These are phyloP conservation scores for Falco naumanni DNA, from an alignment of 2,797 vertebrate genomes.

Conservation along the genomic window DNA sequence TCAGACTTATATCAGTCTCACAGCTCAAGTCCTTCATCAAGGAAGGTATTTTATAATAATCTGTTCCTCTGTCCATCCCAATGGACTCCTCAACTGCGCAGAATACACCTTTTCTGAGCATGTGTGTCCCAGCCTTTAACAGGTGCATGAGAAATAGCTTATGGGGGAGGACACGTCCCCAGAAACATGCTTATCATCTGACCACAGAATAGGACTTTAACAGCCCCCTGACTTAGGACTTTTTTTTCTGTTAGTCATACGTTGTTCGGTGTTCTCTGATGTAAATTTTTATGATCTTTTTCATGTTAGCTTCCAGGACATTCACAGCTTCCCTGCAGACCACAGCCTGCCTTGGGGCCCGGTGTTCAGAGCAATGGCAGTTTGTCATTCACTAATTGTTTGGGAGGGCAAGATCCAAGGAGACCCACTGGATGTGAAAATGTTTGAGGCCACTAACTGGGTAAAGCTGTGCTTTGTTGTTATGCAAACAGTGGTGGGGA, in stretches of 20 bases:
- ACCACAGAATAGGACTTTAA: background rate
- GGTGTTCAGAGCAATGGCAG: constrained; percentile 56
- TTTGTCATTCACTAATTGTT: constrained; percentile 75
- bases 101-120: background rate
- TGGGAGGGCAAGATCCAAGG: constrained; percentile 74
- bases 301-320: constrained; percentile 59
- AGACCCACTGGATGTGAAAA: constrained; percentile 77
- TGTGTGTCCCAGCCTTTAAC: background rate
- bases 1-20: background rate
- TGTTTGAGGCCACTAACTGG: constrained; percentile 78
- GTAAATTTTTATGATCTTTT: background rate
- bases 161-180: background rate
- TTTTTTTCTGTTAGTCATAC: background rate
- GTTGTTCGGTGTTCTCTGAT: background rate
- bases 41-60: background rate
- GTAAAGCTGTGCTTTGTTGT: constrained; percentile 44
- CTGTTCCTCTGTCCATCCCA: background rate
- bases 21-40: background rate
- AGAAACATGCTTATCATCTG: background rate
- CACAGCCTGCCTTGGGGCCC: constrained; percentile 65
- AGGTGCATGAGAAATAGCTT: background rate
- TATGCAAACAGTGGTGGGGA: background rate
- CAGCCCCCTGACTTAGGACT: background rate
- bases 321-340: constrained; percentile 44
- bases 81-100: background rate